Evolutionary conservation across 2,113 vertebrate genomes (phyloP).

Genomic region (Mormyrus iriodes): DNA sequence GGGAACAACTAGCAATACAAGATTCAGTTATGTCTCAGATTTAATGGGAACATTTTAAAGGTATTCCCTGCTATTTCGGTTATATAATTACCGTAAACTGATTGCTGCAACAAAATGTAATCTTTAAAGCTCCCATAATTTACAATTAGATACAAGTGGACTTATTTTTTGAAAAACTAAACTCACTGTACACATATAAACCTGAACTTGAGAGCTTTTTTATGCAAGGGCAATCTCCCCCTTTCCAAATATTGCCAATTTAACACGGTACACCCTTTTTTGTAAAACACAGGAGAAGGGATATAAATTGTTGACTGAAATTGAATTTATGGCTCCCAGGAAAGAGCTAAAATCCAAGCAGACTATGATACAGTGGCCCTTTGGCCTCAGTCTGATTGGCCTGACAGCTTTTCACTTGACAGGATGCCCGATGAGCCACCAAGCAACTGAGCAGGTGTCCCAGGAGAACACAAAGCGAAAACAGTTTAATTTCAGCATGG

Average conservation of each 20-base stretch:
- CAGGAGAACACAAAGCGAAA: not conserved
- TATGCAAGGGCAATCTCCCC: not conserved
- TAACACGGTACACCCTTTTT: not conserved
- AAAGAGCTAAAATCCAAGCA: not conserved
- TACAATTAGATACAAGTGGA: not conserved
- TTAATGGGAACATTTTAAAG: not conserved
- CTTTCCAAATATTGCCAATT: not conserved
- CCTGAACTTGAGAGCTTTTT: not conserved
- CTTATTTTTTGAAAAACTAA: not conserved
- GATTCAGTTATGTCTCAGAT: too few relatives aligned
- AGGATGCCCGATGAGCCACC: not conserved
- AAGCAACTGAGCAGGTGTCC: not conserved
- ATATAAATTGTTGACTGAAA: not conserved
- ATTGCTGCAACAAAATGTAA: not conserved
- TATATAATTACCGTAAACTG: not conserved
- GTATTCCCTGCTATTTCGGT: not conserved
- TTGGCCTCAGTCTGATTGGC: not conserved
- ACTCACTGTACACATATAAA: not conserved
- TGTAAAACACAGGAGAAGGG: not conserved
- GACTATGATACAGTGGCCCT: not conserved
- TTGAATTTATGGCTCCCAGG: not conserved
- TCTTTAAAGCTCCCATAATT: not conserved
- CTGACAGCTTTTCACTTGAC: not conserved
- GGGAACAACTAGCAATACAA: too few relatives aligned
- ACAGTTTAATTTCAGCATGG: not conserved